Conservation (phyloP, 2,888 invertebrate genomes). For the Dichetophora obliterata region DNA sequence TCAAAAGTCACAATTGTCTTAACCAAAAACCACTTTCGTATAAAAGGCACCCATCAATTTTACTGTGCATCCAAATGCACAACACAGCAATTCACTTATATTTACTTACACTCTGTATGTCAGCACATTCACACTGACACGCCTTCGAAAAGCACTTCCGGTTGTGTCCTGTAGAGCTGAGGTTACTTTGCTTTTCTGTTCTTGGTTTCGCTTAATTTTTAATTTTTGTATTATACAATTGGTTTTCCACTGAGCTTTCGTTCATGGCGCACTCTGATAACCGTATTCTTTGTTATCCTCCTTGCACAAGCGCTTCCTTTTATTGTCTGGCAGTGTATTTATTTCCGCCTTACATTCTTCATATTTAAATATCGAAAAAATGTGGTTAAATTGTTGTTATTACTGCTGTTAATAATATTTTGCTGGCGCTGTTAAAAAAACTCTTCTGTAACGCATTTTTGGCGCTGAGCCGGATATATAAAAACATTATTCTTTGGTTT, state of each 20-base stretch:
- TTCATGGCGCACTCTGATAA: not conserved
- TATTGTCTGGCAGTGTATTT: not conserved
- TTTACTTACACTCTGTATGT: not conserved
- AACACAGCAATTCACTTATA: not conserved
- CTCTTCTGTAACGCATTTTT: not conserved
- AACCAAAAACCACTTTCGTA: too few relatives aligned
- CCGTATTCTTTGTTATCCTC: not conserved
- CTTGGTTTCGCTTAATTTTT: conserved; percentile 2
- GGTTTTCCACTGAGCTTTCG: conserved; percentile 2
- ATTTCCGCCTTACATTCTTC: not conserved
- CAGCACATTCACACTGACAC: not conserved
- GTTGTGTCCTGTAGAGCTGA: not conserved
- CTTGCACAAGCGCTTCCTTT: not conserved
- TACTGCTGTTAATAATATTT: not conserved
- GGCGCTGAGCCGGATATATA: not conserved
- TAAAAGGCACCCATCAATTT: not conserved
- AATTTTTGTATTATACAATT: conserved; percentile 11
- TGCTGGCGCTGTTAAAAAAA: not conserved
- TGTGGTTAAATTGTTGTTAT: conserved; percentile 2
- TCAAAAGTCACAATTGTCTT: too few relatives aligned
- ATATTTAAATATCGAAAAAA: conserved; percentile 13
- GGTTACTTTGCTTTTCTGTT: not conserved
- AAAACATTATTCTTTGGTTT: not conserved
- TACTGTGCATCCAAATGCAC: not conserved
- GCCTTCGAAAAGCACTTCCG: conserved; percentile 2